Evolutionary conservation across 2,797 vertebrate genomes (phyloP).

Genomic region (Cichlasoma orientale): DNA sequence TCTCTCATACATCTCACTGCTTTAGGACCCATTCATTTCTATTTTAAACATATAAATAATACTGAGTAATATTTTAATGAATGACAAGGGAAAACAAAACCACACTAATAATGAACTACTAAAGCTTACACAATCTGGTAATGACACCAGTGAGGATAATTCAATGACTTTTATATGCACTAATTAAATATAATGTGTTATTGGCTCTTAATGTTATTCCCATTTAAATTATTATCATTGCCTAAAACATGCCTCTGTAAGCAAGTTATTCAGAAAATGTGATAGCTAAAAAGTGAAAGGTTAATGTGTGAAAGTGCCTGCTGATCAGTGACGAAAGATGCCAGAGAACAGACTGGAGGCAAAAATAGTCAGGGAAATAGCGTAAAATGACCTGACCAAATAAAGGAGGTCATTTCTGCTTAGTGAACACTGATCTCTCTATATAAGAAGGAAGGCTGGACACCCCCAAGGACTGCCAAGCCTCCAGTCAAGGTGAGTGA

Average conservation of each 20-base stretch:
- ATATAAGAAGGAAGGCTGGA: slow-evolving; percentile 77
- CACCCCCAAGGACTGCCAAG: slow-evolving; percentile 64
- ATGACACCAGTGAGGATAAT: neutral
- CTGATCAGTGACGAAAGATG: slow-evolving; percentile 5
- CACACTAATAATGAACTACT: neutral
- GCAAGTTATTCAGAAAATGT: neutral
- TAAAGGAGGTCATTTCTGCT: slow-evolving; percentile 62
- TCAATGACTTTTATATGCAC: neutral
- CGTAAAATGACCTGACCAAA: slow-evolving; percentile 77
- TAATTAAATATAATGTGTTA: slow-evolving; percentile 13
- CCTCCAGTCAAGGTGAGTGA: slow-evolving; percentile 81
- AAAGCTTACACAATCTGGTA: neutral
- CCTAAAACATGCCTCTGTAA: neutral
- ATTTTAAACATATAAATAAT: neutral
- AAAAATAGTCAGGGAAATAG: slow-evolving; percentile 58
- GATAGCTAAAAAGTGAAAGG: neutral
- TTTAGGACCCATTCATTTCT: neutral
- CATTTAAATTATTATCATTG: neutral
- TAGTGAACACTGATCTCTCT: slow-evolving; percentile 54
- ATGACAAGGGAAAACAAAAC: neutral
- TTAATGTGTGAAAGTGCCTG: neutral
- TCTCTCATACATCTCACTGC: neutral
- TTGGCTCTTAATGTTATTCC: neutral
- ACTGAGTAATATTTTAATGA: neutral
- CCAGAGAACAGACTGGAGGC: slow-evolving; percentile 13